phyloP scores from a whole-genome alignment of 2,113 vertebrate species.

The Vulpes lagopus region DNA sequence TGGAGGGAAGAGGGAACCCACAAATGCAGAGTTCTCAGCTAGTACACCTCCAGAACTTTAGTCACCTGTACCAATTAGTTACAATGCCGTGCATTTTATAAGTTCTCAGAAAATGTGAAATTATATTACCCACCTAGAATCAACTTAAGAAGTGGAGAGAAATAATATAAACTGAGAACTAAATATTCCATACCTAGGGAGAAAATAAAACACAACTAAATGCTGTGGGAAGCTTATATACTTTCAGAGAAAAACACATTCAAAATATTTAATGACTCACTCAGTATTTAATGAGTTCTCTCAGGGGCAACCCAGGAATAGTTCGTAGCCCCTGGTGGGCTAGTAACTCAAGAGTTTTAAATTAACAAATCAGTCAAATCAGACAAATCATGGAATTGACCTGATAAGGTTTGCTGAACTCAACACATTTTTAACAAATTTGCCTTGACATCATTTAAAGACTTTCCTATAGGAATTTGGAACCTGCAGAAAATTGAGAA shows the following conservation, averaged over 20 bases:
- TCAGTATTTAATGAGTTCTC: conserved; percentile 42
- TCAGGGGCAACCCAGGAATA: background rate
- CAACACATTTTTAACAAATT: conserved; percentile 47
- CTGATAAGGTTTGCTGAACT: conserved; percentile 43
- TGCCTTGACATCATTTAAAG: conserved; percentile 54
- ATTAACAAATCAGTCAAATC: conserved; percentile 47
- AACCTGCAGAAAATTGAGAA: conserved; percentile 1
- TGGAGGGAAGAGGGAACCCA: background rate
- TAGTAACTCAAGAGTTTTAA: conserved; percentile 43
- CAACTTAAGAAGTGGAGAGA: conserved; percentile 19
- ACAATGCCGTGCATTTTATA: background rate
- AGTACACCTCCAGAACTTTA: background rate
- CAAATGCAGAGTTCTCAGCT: background rate
- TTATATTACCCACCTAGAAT: background rate
- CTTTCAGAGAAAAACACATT: conserved; percentile 38
- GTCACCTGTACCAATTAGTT: background rate
- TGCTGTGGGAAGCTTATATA: background rate
- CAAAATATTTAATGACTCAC: conserved; percentile 67
- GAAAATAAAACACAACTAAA: background rate
- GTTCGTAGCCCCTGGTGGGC: background rate
- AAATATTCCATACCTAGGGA: background rate
- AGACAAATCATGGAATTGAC: conserved; percentile 55
- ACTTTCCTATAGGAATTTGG: background rate
- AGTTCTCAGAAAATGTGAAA: background rate
- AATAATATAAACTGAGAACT: conserved; percentile 40